phyloP scores from a whole-genome alignment of 35 echinoderm and acorn worm genomes.

The Holothuria glaberrima region DNA sequence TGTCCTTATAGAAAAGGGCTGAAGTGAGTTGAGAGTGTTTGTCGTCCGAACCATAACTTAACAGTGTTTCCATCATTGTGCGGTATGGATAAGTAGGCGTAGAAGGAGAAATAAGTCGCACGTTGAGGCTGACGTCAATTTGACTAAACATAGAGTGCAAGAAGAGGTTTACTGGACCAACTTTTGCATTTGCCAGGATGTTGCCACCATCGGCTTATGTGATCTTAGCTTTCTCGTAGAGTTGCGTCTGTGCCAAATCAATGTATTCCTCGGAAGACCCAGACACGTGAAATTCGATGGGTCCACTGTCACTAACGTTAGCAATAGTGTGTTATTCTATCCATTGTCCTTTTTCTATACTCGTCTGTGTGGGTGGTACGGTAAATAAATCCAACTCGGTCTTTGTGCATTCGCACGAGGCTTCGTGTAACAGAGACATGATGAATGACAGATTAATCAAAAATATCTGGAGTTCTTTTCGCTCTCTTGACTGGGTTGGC shows the following conservation, averaged over 20 bases:
- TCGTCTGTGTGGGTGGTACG: conserved; percentile 60
- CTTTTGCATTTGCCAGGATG: conserved; percentile 28
- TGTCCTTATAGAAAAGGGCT: conserved; percentile 72
- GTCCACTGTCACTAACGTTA: conserved; percentile 47
- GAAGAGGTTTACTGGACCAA: conserved; percentile 71
- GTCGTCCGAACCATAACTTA: conserved; percentile 57
- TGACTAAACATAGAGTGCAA: conserved; percentile 67
- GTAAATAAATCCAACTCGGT: conserved; percentile 70
- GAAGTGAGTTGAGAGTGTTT: conserved; percentile 53
- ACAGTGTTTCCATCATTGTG: conserved; percentile 62
- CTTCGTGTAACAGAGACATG: conserved; percentile 46
- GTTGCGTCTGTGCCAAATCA: conserved; percentile 56
- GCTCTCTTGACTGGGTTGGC: conserved; percentile 21
- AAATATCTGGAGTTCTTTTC: conserved; percentile 48
- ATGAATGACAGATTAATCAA: conserved; percentile 3
- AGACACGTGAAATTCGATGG: conserved; percentile 63
- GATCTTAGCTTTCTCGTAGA: conserved; percentile 62
- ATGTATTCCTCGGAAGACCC: conserved; percentile 60
- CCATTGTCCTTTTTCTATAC: conserved; percentile 62
- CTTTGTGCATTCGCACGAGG: conserved; percentile 47
- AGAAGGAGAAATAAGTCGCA: conserved; percentile 30
- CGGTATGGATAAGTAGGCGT: conserved; percentile 61
- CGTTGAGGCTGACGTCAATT: conserved; percentile 65
- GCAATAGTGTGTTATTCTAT: conserved; percentile 44
- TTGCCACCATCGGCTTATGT: conserved; percentile 50